phyloP scores from a whole-genome alignment of 2,113 vertebrate genomes.

The Reinhardtius hippoglossoides region DNA sequence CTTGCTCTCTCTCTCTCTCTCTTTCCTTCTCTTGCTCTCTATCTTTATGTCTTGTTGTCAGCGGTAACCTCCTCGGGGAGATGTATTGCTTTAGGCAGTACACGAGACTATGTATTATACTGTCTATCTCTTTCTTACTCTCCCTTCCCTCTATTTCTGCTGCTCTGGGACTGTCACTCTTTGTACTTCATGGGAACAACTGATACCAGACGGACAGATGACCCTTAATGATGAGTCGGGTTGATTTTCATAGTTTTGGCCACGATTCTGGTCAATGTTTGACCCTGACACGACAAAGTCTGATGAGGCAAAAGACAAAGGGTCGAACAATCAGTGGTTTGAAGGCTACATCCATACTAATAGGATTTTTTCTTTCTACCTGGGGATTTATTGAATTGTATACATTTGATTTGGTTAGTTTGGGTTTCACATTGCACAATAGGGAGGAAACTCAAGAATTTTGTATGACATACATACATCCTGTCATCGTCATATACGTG shows the following conservation, averaged over 20 bases:
- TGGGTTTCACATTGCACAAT: too few relatives aligned
- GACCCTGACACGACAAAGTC: not conserved
- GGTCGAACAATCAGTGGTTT: not conserved
- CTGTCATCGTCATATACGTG: too few relatives aligned
- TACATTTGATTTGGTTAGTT: too few relatives aligned
- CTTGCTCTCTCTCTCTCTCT: slow-evolving; percentile 25
- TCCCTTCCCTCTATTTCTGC: slow-evolving; percentile 29
- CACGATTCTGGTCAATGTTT: not conserved
- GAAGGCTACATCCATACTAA: not conserved
- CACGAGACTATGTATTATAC: slow-evolving; percentile 70
- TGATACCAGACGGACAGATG: slow-evolving; percentile 5
- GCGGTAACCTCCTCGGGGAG: slow-evolving; percentile 73
- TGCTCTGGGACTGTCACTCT: slow-evolving; percentile 32
- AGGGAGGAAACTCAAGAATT: too few relatives aligned
- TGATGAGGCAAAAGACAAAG: not conserved
- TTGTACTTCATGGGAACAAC: slow-evolving; percentile 36
- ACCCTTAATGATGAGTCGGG: slow-evolving; percentile 2
- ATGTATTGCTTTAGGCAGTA: slow-evolving; percentile 83
- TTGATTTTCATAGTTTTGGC: not conserved
- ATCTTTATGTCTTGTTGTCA: slow-evolving; percentile 69
- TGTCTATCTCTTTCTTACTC: slow-evolving; percentile 49
- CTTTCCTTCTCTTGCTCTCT: slow-evolving; percentile 26
- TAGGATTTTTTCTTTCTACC: too few relatives aligned
- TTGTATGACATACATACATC: too few relatives aligned
- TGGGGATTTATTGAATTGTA: too few relatives aligned